Base-by-base conservation (phyloP, 2,113 vertebrate species). In the Sardina pilchardus region DNA sequence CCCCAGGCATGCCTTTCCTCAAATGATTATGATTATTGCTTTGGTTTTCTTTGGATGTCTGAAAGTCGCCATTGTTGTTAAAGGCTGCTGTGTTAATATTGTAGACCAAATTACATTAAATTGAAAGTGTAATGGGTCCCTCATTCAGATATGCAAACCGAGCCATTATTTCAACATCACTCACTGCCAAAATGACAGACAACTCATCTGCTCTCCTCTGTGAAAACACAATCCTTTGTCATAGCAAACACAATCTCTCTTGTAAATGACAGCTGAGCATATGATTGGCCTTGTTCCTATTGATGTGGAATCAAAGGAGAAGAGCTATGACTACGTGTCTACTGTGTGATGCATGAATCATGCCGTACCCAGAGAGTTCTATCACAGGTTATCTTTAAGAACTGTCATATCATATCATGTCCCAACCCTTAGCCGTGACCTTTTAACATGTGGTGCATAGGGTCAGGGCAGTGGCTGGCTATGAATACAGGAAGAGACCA, bases 281-380 rank as follows among this genome's bases (percentile, higher is more conserved):
- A 48, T 90, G 88, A 89, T 89, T 83, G 82, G 86, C 87, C 88
- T 85, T 90, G 89, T 87, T 88, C 87, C 84, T 43, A 86, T 30
- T 90, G 88, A 89, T 88, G 89, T 86, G 63, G 82, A 90, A 88
- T 90, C 87, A 90, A 90, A 90, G 87, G 75, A 81, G 83, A 43
- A 30, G 63, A 48, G 56, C 81, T 71, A 93, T 88, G 89, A 26
- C 59, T 94, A 59, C 53, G 21, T 59, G 19, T 59, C 30, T 71
- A 34, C 71, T 78, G 71, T 50, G 16, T 78, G 12, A 36, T 78
- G 30, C 34, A 39, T 78, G 71, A 36, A 78, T 36, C 14, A 36
- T 16, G 16, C 34, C 30, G 10, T 16, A 36, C 34, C 71, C 30
- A 36, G 71, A 78, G 71, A 78, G 39, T 78, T 36, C 71, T 19